A percentile compares a stretch with the other conserved stretches of the same genome.
phyloP scores from a whole-genome alignment of 2,888 invertebrate genomes.

The Atethmia centrago region DNA sequence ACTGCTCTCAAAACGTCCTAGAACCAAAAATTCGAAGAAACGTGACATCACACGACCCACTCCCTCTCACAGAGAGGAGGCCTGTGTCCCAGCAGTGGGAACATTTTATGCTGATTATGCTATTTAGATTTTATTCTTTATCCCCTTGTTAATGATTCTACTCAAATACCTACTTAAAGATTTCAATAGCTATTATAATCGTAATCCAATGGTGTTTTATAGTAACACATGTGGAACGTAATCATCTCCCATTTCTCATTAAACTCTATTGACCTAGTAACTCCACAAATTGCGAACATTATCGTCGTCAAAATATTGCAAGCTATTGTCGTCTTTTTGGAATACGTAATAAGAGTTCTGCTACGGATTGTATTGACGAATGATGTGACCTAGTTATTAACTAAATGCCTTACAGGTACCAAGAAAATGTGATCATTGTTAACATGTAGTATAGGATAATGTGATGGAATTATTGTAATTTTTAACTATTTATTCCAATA shows the following conservation, averaged over 20 bases:
- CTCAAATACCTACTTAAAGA: background rate
- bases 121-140: no score
- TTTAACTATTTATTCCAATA: no score
- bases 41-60: no score
- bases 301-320: slow-evolving; percentile 40
- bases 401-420: background rate
- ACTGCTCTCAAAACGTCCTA: no score
- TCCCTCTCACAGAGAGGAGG: no score
- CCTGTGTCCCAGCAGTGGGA: no score
- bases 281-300: slow-evolving; percentile 48
- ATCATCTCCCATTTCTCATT: slow-evolving; percentile 40
- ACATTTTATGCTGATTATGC: no score
- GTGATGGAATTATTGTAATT: background rate
- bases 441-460: background rate
- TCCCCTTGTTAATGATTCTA: background rate
- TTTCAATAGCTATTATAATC: background rate
- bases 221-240: slow-evolving; percentile 21
- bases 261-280: slow-evolving; percentile 71
- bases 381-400: background rate
- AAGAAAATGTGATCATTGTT: background rate
- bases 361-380: background rate
- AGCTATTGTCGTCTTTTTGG: slow-evolving; percentile 43
- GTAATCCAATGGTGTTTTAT: slow-evolving; percentile 4
- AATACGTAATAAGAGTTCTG: slow-evolving; percentile 32
- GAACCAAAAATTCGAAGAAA: no score